Evolutionary conservation across 2,113 vertebrate species (phyloP), one percentile per base, ranked within the genome.

Genomic region (Hiodon tergisus): DNA sequence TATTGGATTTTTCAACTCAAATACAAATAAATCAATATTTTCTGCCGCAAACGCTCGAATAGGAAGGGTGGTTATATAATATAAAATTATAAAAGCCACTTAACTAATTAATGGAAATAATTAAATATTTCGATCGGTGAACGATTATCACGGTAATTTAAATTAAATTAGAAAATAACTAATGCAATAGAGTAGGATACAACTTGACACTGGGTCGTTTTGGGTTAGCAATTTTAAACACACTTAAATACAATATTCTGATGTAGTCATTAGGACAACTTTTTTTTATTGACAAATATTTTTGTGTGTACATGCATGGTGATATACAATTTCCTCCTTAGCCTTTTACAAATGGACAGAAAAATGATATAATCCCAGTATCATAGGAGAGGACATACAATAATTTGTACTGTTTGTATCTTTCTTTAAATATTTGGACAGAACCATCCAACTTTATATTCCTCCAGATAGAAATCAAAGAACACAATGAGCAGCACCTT

Each of bases 261-360:
- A 46, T 69, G 60, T 31, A 69, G 77, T 73, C 73, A 71, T 4
- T 7, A 72, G 47, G 58, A 61, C 58, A 73, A 81, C 67, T 31
- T 31, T 58, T 77, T 75, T 88, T 88, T 88, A 87, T 87, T 87
- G 77, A 86, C 79, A 81, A 72, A 83, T 71, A 83, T 66, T 10
- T 8, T 78, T 50, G 75, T 58, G 61, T 68, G 75, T 71, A 79
- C 73, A 83, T 83, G 79, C 78, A 58, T 76, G 73, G 58, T 74
- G 79, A 78, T 67, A 76, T 9, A 48, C 16, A 61, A 60, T 62
- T 51, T 71, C 48, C 68, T 74, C 51, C 53, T 73, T 79, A 17
- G 74, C 82, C 17, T 7, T 72, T 54, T 77, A 78, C 53, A 61
- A 67, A 71, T 51, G 72, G 58, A 65, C 70, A 67, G 7, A 70